phyloP scores from a whole-genome alignment of 2,888 invertebrate species.

The Stenurella melanura region DNA sequence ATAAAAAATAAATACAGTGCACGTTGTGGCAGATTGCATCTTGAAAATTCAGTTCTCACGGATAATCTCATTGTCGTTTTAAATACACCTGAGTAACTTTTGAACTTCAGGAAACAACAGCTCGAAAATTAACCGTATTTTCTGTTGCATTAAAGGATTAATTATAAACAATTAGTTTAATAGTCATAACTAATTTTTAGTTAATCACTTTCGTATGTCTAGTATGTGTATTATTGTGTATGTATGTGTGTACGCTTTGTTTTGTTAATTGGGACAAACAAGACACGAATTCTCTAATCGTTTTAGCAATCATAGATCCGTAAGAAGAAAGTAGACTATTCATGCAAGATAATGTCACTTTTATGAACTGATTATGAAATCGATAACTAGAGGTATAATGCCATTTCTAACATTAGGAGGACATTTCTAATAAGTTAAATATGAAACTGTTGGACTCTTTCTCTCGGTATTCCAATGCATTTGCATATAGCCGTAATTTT shows the following conservation, averaged over 20 bases:
- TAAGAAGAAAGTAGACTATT: no score
- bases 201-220: not conserved
- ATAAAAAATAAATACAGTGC: slow-evolving; percentile 41
- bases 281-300: not conserved
- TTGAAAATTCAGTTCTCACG: slow-evolving; percentile 44
- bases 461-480: no score
- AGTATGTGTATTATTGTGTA: not conserved
- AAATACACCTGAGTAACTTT: not conserved
- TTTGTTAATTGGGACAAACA: not conserved
- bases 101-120: not conserved
- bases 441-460: no score
- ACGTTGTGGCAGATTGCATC: slow-evolving; percentile 42
- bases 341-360: no score
- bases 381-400: no score
- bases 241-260: not conserved
- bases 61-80: slow-evolving; percentile 40
- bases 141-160: not conserved
- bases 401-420: no score
- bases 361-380: no score
- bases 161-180: not conserved
- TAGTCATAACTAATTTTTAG: not conserved
- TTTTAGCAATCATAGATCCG: not conserved
- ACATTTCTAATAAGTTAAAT: no score
- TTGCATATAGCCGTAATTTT: no score
- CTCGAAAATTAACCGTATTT: not conserved